These are phyloP conservation scores for Leucoraja erinaceus DNA, from an alignment of 2,113 vertebrate genomes.

Conservation along the genomic window DNA sequence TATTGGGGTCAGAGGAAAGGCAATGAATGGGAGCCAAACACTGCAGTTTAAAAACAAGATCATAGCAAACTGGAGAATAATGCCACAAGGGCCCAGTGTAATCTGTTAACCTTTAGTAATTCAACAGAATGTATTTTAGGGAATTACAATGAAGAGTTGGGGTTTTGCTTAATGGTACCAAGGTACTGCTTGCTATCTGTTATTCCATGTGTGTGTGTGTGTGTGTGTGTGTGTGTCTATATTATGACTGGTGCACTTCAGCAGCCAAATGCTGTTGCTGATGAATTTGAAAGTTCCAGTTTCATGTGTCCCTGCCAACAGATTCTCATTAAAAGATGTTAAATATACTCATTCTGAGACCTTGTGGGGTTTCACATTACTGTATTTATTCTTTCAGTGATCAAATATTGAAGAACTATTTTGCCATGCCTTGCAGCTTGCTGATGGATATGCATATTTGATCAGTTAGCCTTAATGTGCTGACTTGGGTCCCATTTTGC, in stretches of 20 bases:
- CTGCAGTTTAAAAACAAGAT: neutral
- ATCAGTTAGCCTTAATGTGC: neutral
- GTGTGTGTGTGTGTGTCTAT: neutral
- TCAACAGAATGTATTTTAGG: neutral
- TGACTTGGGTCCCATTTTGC: conserved; percentile 27
- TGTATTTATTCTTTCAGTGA: conserved; percentile 33
- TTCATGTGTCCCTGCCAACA: conserved; percentile 29
- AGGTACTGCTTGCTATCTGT: neutral
- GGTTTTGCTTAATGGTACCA: neutral
- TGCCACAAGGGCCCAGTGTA: neutral
- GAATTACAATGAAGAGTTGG: neutral
- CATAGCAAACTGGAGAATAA: neutral
- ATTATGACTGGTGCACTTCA: neutral
- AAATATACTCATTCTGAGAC: conserved; percentile 30
- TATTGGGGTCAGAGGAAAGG: neutral
- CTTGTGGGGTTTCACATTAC: conserved; percentile 18
- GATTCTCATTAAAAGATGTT: conserved; percentile 35
- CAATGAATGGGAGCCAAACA: neutral
- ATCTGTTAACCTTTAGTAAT: neutral
- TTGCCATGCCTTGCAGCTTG: neutral
- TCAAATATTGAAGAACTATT: conserved; percentile 14
- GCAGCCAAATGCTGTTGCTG: neutral
- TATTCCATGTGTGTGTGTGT: neutral
- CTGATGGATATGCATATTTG: neutral
- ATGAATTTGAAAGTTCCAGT: conserved; percentile 30